Evolutionary conservation across 2,113 vertebrate species (phyloP).

Genomic region (Enhydra lutris): DNA sequence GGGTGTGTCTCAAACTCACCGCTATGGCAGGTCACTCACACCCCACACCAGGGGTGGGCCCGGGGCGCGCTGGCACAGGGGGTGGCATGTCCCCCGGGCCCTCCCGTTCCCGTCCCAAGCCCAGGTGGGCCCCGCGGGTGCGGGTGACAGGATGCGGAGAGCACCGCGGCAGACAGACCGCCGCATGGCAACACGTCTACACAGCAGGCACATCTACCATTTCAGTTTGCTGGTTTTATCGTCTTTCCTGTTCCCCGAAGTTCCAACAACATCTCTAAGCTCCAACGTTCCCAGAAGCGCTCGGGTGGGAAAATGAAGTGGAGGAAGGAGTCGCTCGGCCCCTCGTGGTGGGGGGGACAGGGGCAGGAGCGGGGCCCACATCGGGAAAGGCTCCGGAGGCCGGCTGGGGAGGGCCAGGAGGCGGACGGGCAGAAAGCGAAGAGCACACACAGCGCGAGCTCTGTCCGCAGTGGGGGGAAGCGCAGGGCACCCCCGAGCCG

Average conservation of each 20-base stretch:
- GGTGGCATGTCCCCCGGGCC: rapidly evolving
- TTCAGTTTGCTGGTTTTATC: rapidly evolving
- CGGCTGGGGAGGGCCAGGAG: background rate
- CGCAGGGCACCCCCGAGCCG: rapidly evolving
- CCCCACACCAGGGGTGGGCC: background rate
- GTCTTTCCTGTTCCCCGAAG: background rate
- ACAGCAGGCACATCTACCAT: background rate
- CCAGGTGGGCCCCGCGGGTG: rapidly evolving
- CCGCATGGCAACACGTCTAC: rapidly evolving
- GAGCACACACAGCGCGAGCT: background rate
- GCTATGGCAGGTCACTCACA: background rate
- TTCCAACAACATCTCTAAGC: background rate
- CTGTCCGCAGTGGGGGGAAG: no score
- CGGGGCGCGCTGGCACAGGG: background rate
- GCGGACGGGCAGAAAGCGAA: background rate
- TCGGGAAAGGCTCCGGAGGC: rapidly evolving
- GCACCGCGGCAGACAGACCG: background rate
- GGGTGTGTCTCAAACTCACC: background rate
- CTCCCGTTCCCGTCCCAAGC: rapidly evolving
- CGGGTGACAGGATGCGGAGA: rapidly evolving
- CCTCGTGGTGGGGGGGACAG: rapidly evolving
- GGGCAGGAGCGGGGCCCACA: background rate
- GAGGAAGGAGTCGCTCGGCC: background rate
- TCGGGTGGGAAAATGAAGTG: rapidly evolving
- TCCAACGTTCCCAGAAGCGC: background rate